These are phyloP conservation scores for Tetraneura akinire DNA, from an alignment of 1,140 invertebrate genomes.

Conservation along the genomic window DNA sequence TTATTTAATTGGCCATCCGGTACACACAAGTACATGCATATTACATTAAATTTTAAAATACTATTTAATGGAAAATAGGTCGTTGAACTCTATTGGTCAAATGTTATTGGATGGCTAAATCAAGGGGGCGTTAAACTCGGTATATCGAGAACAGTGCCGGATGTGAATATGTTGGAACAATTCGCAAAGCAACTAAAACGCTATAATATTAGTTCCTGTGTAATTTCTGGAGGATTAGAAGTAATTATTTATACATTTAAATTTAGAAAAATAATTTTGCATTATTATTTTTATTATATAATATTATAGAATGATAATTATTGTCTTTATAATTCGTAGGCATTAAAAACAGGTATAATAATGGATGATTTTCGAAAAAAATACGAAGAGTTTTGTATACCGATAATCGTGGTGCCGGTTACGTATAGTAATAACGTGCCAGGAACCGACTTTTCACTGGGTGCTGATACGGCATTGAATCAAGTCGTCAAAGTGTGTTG, in stretches of 20 bases:
- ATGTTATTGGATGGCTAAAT: constrained; percentile 96
- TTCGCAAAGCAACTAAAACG: constrained; percentile 25
- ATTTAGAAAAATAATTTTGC: no score
- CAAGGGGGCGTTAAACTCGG: constrained; percentile 79
- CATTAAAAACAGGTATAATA: not conserved
- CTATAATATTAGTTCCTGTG: constrained; percentile 9
- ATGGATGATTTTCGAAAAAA: constrained; percentile 13
- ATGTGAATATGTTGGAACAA: constrained; percentile 18
- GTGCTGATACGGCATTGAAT: constrained; percentile 50
- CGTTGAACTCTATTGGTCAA: constrained; percentile 65
- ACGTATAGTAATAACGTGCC: constrained; percentile 51
- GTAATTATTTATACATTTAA: constrained; percentile 5
- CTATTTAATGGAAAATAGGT: constrained; percentile 19
- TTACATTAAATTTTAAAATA: no score
- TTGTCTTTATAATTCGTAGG: not conserved
- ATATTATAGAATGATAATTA: not conserved
- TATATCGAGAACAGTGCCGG: constrained; percentile 38
- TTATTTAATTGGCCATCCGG: not conserved
- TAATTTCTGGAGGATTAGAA: constrained; percentile 44
- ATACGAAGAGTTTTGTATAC: constrained; percentile 46
- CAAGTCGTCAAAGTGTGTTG: constrained; percentile 46
- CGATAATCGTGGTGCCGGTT: constrained; percentile 32
- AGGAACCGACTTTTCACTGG: constrained; percentile 48
- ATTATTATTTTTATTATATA: no score
- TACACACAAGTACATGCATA: not conserved